Evolutionary conservation across 2,888 invertebrate species (phyloP), one percentile per base, ranked within the genome.

Genomic region (Parelbella ahira): DNA sequence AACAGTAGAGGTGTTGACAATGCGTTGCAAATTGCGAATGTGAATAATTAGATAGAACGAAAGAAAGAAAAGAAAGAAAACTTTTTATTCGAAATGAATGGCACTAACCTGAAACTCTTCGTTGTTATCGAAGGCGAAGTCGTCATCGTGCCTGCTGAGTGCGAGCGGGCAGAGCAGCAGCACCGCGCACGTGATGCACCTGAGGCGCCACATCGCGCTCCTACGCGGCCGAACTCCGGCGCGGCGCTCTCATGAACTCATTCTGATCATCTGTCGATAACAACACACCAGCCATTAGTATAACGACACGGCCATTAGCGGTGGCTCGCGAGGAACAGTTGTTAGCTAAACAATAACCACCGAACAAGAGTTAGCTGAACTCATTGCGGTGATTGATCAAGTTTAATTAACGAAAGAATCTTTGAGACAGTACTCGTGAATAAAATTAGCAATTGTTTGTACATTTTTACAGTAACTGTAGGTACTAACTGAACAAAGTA

Each of bases 121-220:
- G 63, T 70, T 81, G 60, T 77, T 81, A 57, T 87, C 88, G 50
- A 88, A 88, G 23, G 82, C 87, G 63, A 88, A 88, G 75, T 88
- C 88, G 55, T 87, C 87, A 52, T 88, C 88, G 56, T 77, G 81
- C 49, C 82, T 68, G 47, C 72, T 80, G 39, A 83, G 74, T 44
- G 82, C 86, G 37, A 81, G 63, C 34, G 86, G 83, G 54, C 82
- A 80, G 54, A 84, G 56, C 60, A 83, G 60, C 52, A 84, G 68
- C 49, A 84, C 56, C 45, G 76, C 73, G 54, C 77, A 80, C 52
- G 70, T 75, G 63, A 58, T 61, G 73, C 56, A 69, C 63, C 63
- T 67, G 63, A 51, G 64, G 61, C 64, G 60, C 77, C 86, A 83
- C 83, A 55, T 78, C 57, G 60, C 55, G 57, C n/a, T 34, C 19